Conservation (phyloP, 2,797 vertebrate species). For the Artibeus jamaicensis region DNA sequence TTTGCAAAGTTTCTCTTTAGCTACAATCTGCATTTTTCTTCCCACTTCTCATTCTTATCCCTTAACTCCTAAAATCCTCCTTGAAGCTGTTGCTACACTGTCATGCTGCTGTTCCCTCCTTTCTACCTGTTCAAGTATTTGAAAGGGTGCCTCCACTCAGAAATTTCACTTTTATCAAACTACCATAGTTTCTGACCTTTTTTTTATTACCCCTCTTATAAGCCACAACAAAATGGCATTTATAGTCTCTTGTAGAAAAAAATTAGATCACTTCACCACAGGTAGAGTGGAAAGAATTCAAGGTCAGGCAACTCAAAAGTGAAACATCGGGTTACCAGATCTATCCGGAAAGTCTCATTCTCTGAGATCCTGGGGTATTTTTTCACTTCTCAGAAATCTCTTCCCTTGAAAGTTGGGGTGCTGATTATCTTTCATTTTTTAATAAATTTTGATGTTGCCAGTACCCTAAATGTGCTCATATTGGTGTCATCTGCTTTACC, state of each 20-base stretch:
- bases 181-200: neutral
- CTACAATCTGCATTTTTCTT: neutral
- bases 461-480: neutral
- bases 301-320: neutral
- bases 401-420: neutral
- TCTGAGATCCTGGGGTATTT: neutral
- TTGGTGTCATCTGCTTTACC: neutral
- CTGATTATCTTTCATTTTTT: neutral
- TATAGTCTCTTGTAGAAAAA: neutral
- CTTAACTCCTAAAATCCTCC: neutral
- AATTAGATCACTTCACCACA: neutral
- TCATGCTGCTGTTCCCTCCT: neutral
- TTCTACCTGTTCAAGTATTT: neutral
- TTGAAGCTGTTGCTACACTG: neutral
- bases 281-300: neutral
- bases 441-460: neutral
- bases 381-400: neutral
- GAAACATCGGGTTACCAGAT: neutral
- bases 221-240: neutral
- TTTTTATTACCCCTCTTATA: neutral
- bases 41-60: neutral
- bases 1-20: neutral
- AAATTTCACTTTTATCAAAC: neutral
- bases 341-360: neutral
- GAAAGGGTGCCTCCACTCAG: neutral